Conservation (phyloP, 2,797 vertebrate genomes). For the Crenuchus spilurus region DNA sequence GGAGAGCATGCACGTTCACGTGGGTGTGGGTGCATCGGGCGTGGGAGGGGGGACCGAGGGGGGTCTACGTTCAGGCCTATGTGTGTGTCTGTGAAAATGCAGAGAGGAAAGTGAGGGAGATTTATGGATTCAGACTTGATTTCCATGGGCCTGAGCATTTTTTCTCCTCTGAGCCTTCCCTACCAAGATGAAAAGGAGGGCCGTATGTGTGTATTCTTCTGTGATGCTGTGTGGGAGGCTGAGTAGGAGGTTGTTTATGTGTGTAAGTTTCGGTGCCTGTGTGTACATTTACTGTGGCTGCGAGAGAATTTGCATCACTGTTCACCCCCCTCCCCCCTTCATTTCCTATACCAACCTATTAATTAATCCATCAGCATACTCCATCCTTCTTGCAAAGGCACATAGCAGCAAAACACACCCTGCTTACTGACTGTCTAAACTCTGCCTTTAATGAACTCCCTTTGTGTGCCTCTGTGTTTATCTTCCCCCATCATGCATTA, state of each 20-base stretch:
- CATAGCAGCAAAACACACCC: not conserved
- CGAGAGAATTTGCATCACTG: not conserved
- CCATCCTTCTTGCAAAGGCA: not conserved
- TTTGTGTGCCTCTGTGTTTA: conserved; percentile 32
- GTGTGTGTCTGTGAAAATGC: not conserved
- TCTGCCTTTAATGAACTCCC: conserved; percentile 44
- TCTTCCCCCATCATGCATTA: conserved; percentile 41
- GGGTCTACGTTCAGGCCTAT: conserved; percentile 11
- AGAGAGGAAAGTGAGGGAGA: conserved; percentile 18
- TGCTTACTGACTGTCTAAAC: conserved; percentile 18
- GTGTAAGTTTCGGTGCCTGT: conserved; percentile 46
- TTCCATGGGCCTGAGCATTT: conserved; percentile 31
- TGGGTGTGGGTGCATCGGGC: not conserved
- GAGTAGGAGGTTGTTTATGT: conserved; percentile 5
- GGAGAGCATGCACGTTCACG: not conserved
- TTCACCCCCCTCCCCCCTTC: not conserved
- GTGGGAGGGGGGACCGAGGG: not conserved
- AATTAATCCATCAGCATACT: conserved; percentile 5
- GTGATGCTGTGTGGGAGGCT: conserved; percentile 6
- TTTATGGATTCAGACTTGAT: conserved; percentile 47
- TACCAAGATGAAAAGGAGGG: not conserved
- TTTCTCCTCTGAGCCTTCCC: not conserved
- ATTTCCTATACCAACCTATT: not conserved
- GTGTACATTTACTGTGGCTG: conserved; percentile 49
- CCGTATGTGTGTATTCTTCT: not conserved